Percentiles rank a stretch among this genome's conserved stretches.
Evolutionary conservation across 1,140 invertebrate genomes (phyloP).

Genomic region (Pogonus chalceus): DNA sequence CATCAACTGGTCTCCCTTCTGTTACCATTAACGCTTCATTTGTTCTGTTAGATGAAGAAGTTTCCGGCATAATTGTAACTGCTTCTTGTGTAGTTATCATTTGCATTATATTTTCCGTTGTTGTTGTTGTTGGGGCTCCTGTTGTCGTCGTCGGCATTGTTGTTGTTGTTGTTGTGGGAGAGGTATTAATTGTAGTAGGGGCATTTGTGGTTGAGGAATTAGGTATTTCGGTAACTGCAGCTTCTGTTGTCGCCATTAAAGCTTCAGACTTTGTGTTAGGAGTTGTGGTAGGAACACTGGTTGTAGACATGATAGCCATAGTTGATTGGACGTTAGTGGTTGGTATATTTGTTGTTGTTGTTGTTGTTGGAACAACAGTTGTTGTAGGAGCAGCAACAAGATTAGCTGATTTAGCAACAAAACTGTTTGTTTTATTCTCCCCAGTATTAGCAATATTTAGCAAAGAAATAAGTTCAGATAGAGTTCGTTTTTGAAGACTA

Average conservation of each 20-base stretch:
- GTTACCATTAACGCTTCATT: constrained; percentile 39
- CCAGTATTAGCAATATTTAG: constrained; percentile 23
- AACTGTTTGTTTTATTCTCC: constrained; percentile 22
- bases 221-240: constrained; percentile 21
- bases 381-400: background rate
- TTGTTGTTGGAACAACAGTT: background rate
- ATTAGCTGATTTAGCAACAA: constrained; percentile 7
- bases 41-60: constrained; percentile 35
- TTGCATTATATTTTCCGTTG: background rate
- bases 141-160: background rate
- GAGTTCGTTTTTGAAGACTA: constrained; percentile 25
- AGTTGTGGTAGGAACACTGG: constrained; percentile 8
- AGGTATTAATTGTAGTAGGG: background rate
- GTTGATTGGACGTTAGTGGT: too few relatives aligned
- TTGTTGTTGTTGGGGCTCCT: background rate
- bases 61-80: background rate
- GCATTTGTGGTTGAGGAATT: background rate
- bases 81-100: background rate
- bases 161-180: background rate
- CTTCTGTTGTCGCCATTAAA: constrained; percentile 32
- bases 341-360: background rate
- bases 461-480: constrained; percentile 25
- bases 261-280: constrained; percentile 8
- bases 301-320: constrained; percentile 8
- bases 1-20: constrained; percentile 36